These are phyloP conservation scores for Argentina silus DNA, from an alignment of 2,797 vertebrate species.

Conservation along the genomic window DNA sequence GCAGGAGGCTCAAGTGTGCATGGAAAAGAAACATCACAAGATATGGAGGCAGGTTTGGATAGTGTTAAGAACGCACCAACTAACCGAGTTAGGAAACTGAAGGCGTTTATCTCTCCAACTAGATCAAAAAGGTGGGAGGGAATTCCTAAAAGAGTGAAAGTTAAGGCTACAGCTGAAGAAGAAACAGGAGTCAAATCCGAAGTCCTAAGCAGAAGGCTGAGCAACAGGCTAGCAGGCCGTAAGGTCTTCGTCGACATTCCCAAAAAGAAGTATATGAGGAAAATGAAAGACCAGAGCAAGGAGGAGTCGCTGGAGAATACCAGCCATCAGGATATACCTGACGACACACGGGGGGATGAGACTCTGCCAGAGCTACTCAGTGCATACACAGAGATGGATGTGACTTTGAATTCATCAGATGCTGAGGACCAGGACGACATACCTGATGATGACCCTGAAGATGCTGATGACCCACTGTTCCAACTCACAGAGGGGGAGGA, in stretches of 20 bases:
- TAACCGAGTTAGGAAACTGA: conserved; percentile 35
- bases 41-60: conserved; percentile 4
- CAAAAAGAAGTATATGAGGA: conserved; percentile 77
- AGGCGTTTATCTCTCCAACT: conserved; percentile 47
- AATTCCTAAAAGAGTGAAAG: conserved; percentile 24
- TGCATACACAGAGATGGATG: background rate
- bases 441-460: conserved; percentile 29
- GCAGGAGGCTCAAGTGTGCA: conserved; percentile 27
- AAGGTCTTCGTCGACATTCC: conserved; percentile 82
- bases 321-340: conserved; percentile 15
- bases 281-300: conserved; percentile 48
- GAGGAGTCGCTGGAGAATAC: conserved; percentile 8
- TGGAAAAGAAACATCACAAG: background rate
- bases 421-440: conserved; percentile 31
- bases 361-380: background rate
- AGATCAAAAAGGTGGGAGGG: conserved; percentile 53
- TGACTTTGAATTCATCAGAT: conserved; percentile 8
- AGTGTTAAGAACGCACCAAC: background rate
- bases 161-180: conserved; percentile 44
- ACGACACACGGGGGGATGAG: background rate
- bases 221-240: conserved; percentile 77
- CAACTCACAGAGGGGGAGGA: conserved; percentile 42
- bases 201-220: conserved; percentile 70
- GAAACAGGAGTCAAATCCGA: conserved; percentile 67
- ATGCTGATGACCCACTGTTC: conserved; percentile 40